phyloP scores from a whole-genome alignment of 2,797 vertebrate genomes.

The Aplochiton taeniatus region DNA sequence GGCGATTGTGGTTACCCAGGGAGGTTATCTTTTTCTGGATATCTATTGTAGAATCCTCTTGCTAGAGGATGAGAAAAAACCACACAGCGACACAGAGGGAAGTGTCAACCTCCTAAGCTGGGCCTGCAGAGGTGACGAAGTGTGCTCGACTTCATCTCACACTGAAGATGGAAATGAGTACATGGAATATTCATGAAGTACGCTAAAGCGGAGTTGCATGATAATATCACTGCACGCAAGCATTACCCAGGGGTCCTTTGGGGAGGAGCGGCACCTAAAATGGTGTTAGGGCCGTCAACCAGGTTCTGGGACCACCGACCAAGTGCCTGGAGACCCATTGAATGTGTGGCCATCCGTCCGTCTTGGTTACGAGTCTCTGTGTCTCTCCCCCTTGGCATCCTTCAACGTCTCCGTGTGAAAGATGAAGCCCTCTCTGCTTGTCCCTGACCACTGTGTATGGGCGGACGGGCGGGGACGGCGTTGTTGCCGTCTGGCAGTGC shows the following conservation, averaged over 20 bases:
- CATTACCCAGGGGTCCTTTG: too few species aligned
- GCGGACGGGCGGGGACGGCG: constrained; percentile 51
- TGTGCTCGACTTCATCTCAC: neutral
- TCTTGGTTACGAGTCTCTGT: constrained; percentile 54
- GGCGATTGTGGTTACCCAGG: too few species aligned
- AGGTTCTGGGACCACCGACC: constrained; percentile 4
- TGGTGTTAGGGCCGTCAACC: too few species aligned
- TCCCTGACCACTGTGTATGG: constrained; percentile 59
- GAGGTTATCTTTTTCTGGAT: too few species aligned
- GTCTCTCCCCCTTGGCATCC: constrained; percentile 58
- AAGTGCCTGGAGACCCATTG: constrained; percentile 26
- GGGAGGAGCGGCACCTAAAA: too few species aligned
- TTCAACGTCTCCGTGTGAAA: constrained; percentile 60
- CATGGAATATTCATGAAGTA: constrained; percentile 1
- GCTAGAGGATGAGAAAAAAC: too few species aligned
- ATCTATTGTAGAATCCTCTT: too few species aligned
- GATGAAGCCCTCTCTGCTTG: constrained; percentile 62
- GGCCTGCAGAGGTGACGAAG: neutral
- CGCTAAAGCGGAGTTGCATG: constrained; percentile 1
- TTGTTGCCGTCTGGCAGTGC: constrained; percentile 47
- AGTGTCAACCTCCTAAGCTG: constrained; percentile 3
- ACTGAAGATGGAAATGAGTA: neutral
- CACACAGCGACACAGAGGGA: too few species aligned
- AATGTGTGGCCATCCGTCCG: constrained; percentile 61
- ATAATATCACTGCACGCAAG: neutral